Evolutionary conservation across 2,797 vertebrate genomes (phyloP), one percentile per base, ranked within the genome.

Genomic region (Clamator glandarius): DNA sequence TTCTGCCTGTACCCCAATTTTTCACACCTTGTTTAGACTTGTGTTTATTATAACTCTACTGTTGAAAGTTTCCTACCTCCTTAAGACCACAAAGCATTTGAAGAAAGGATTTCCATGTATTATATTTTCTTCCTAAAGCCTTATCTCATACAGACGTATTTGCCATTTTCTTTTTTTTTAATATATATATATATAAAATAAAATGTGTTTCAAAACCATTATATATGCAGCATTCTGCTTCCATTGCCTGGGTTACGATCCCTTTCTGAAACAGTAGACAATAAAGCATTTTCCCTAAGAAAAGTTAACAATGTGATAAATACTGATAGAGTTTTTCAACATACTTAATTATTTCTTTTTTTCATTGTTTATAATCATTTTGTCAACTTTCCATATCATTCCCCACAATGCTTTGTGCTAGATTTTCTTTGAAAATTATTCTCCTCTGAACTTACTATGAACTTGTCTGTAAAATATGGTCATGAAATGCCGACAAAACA

Each of bases 101-200:
- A 95, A 96, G 95, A 97, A 96, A 98, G 97, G 97, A 98, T 98
- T 98, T 98, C 97, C 97, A 97, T 91, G 97, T 97, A 97, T 98
- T 98, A 96, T 97, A 96, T 97, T 97, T 96, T 97, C 95, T 97
- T 97, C 96, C 91, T 94, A 97, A 96, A 96, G 92, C 85, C 97
- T 98, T 98, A 98, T 98, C 97, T 97, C 92, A 89, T 81, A 50
- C 94, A 94, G 96, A 92, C 98, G 97, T 98, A 95, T 96, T 98
- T 97, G 75, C 91, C 75, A 89, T 96, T 96, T 97, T 97, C 90
- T 85, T 94, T 96, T 95, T 79, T 70, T 2, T 11, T 3, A 78
- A 14, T 91, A 20, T 75, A 42, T 68, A 42, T 77, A 73, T 78
- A 51, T 58, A 39, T n/a, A n/a, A n/a, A 58, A 33, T 95, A 87